A percentile compares a stretch with the other conserved stretches of the same genome.
These are phyloP conservation scores for Dipodomys merriami DNA, from an alignment of 2,113 vertebrate species.

Conservation along the genomic window DNA sequence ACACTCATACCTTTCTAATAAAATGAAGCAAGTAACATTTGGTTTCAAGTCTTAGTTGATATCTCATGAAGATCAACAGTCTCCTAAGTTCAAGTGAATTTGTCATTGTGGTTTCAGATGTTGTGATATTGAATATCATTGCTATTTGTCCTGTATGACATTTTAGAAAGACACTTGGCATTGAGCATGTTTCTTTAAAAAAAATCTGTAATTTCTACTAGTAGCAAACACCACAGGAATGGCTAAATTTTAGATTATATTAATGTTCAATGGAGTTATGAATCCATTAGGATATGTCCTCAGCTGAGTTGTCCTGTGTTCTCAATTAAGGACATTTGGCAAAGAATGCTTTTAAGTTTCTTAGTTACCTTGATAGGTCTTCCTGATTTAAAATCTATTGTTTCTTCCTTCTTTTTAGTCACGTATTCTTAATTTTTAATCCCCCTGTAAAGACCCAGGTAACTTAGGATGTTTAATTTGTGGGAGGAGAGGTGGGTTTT, in stretches of 20 bases:
- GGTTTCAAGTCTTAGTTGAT: neutral
- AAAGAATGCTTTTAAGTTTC: constrained; percentile 6
- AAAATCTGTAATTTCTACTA: neutral
- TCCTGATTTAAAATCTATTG: neutral
- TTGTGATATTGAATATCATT: neutral
- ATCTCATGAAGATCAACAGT: neutral
- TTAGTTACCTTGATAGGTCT: neutral
- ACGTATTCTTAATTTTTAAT: neutral
- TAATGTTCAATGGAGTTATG: neutral
- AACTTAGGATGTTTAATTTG: neutral
- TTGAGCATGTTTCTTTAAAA: neutral
- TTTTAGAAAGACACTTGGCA: constrained; percentile 6
- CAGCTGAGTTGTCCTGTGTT: neutral
- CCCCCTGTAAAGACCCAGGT: neutral
- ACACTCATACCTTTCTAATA: neutral
- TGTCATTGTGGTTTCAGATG: neutral
- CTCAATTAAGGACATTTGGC: neutral
- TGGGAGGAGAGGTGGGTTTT: neutral
- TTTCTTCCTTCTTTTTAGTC: neutral
- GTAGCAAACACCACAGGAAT: neutral
- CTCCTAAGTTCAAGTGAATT: constrained; percentile 2
- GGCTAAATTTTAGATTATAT: constrained; percentile 3
- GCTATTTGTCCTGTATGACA: neutral
- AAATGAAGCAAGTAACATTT: neutral
- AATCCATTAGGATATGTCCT: neutral